phyloP scores from a whole-genome alignment of 2,797 vertebrate species.

The Ispidina lecontei region DNA sequence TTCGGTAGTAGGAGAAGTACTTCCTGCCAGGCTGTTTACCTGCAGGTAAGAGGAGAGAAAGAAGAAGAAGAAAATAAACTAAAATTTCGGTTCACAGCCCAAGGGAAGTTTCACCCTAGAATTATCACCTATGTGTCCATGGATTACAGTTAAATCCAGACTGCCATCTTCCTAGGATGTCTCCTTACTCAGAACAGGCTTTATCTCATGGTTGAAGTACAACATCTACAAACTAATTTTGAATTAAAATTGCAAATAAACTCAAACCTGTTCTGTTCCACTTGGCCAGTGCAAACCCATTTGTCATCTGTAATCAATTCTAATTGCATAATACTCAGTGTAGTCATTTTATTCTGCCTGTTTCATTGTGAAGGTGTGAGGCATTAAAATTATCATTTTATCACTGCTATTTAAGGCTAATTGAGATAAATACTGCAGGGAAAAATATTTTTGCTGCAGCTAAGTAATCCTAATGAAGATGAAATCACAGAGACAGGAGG shows the following conservation, averaged over 20 bases:
- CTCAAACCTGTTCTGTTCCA: not conserved
- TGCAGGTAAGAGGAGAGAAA: slow-evolving; percentile 33
- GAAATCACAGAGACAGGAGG: not conserved
- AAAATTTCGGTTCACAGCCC: not conserved
- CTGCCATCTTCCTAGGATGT: not conserved
- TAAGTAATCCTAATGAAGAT: not conserved
- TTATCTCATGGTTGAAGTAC: not conserved
- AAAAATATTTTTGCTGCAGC: not conserved
- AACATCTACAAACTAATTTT: not conserved
- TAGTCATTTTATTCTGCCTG: not conserved
- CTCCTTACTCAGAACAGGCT: not conserved
- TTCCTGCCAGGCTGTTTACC: slow-evolving; percentile 45
- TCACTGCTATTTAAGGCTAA: not conserved
- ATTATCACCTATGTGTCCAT: not conserved
- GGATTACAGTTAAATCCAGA: not conserved
- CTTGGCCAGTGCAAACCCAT: not conserved
- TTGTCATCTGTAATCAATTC: not conserved
- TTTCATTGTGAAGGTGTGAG: not conserved
- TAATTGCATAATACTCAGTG: not conserved
- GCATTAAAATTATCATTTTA: not conserved
- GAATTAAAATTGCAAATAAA: not conserved
- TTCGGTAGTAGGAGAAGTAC: slow-evolving; percentile 59
- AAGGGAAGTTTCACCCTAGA: not conserved
- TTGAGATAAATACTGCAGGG: not conserved
- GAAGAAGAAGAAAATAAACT: not conserved